phyloP scores from a whole-genome alignment of 2,113 vertebrate genomes.

The Pangasianodon hypophthalmus region DNA sequence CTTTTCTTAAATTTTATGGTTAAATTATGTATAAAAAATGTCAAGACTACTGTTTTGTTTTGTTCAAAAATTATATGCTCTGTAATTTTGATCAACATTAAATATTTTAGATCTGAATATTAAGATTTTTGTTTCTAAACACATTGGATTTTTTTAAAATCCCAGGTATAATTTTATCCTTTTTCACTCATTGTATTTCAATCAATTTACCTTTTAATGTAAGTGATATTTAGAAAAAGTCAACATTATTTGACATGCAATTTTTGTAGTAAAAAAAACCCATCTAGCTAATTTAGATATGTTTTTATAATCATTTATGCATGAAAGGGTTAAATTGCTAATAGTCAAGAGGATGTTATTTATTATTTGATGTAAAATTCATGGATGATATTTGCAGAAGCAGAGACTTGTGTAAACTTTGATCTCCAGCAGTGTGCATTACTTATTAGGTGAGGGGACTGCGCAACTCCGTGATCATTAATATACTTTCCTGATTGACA shows the following conservation, averaged over 20 bases:
- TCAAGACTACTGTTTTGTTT: background rate
- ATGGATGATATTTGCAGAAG: background rate
- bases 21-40: no score
- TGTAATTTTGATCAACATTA: background rate
- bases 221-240: background rate
- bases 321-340: background rate
- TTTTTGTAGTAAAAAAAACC: background rate
- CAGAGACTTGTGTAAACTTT: background rate
- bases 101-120: background rate
- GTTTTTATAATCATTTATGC: background rate
- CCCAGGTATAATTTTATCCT: no score
- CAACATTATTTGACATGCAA: background rate
- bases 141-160: no score
- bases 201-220: background rate
- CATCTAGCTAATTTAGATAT: background rate
- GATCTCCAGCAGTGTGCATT: background rate
- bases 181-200: no score
- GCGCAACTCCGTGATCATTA: background rate
- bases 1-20: no score
- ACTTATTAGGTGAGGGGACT: background rate
- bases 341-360: background rate
- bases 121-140: background rate
- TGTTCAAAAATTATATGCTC: background rate
- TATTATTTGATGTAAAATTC: background rate
- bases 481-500: background rate